Percentiles rank a stretch among this genome's conserved stretches.
phyloP scores from a whole-genome alignment of 2,888 invertebrate species.

The Chaetoderma sp. region DNA sequence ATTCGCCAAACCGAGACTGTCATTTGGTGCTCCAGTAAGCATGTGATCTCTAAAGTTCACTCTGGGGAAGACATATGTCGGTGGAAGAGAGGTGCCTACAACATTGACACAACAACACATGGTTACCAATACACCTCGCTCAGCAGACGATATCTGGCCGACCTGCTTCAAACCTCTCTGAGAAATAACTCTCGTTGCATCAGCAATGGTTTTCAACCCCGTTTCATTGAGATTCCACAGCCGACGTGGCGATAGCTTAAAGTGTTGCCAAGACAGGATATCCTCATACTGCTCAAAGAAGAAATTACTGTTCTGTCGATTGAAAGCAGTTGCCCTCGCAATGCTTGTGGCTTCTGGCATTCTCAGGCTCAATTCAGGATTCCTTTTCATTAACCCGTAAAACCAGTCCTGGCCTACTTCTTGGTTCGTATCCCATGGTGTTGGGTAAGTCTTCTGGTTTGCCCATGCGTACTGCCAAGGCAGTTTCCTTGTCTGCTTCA shows the following conservation, averaged over 20 bases:
- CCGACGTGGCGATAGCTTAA: neutral
- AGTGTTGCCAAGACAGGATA: neutral
- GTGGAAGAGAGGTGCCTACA: constrained; percentile 9
- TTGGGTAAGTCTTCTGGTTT: neutral
- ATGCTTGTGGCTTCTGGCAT: constrained; percentile 8
- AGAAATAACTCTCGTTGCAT: neutral
- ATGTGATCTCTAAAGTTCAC: constrained; percentile 10
- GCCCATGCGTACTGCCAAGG: neutral
- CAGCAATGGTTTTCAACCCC: neutral
- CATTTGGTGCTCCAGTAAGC: constrained; percentile 8
- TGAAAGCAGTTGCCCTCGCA: constrained; percentile 7
- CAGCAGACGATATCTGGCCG: constrained; percentile 12
- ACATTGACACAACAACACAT: constrained; percentile 18
- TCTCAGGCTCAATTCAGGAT: constrained; percentile 1
- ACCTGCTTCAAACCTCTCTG: constrained; percentile 18
- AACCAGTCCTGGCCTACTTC: constrained; percentile 3
- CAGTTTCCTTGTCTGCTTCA: neutral
- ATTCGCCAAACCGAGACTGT: constrained; percentile 10
- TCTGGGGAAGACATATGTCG: constrained; percentile 14
- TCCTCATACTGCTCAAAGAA: neutral
- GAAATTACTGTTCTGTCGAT: neutral
- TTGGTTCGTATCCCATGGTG: neutral
- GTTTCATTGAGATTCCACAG: constrained; percentile 7
- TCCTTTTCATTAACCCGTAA: neutral
- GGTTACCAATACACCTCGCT: constrained; percentile 16